A percentile compares a stretch with the other conserved stretches of the same genome.
Conservation (phyloP, 2,888 invertebrate species). For the Xiphydria camelus region DNA sequence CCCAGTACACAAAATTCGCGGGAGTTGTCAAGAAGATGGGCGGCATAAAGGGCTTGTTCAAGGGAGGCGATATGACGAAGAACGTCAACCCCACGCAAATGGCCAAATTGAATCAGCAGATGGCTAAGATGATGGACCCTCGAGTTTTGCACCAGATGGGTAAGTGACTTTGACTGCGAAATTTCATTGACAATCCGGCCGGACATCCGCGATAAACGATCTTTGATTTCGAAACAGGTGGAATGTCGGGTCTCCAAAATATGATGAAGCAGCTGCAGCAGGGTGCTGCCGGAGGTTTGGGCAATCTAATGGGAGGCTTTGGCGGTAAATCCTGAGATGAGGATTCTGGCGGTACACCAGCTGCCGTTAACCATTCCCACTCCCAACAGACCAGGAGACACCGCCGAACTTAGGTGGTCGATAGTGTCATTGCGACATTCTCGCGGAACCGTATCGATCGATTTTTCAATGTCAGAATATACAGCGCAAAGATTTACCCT, state of each 20-base stretch:
- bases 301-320: conserved; percentile 65
- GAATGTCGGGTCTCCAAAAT: conserved; percentile 92
- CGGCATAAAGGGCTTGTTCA: conserved; percentile 98
- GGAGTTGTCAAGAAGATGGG: conserved; percentile 99
- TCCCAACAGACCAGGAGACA: conserved; percentile 25
- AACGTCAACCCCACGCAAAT: conserved; percentile 98
- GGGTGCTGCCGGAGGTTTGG: conserved; percentile 63
- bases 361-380: conserved; percentile 27
- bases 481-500: neutral
- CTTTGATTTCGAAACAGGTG: conserved; percentile 65
- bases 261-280: conserved; percentile 94
- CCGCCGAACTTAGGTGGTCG: conserved; percentile 21
- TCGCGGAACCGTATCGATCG: neutral
- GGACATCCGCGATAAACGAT: neutral
- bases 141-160: conserved; percentile 93
- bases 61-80: conserved; percentile 97
- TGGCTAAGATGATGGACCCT: conserved; percentile 99
- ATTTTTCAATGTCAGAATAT: too few relatives aligned
- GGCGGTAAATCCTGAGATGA: conserved; percentile 59
- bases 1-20: conserved; percentile 98
- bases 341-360: conserved; percentile 19
- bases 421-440: neutral
- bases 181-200: neutral
- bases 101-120: conserved; percentile 98
- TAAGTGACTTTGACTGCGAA: conserved; percentile 39